phyloP scores from a whole-genome alignment of 1,140 invertebrate species.

The Aphelenchoides fujianensis region DNA sequence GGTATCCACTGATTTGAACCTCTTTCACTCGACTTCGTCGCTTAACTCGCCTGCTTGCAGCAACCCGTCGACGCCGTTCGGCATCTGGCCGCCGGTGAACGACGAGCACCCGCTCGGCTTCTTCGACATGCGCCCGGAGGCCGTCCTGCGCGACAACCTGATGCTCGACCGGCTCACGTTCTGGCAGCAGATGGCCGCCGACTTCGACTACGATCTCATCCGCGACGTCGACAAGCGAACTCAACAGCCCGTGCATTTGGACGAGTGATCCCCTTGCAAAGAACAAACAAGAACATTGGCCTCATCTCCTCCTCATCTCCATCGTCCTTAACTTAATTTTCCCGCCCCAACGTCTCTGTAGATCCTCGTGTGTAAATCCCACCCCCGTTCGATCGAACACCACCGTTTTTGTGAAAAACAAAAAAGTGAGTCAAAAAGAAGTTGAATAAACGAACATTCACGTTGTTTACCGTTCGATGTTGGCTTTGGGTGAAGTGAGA shows the following conservation, averaged over 20 bases:
- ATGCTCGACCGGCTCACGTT: conserved; percentile 34
- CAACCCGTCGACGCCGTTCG: conserved; percentile 28
- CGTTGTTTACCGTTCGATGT: too few relatives aligned
- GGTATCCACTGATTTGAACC: background rate
- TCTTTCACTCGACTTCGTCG: background rate
- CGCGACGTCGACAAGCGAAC: conserved; percentile 17
- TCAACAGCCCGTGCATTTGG: conserved; percentile 4
- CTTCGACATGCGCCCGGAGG: conserved; percentile 42
- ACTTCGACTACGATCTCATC: conserved; percentile 22
- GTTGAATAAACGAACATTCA: too few relatives aligned
- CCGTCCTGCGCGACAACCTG: conserved; percentile 37
- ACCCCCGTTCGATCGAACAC: too few relatives aligned
- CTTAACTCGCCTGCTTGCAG: conserved; percentile 18
- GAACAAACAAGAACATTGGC: too few relatives aligned
- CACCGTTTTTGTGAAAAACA: too few relatives aligned
- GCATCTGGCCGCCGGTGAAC: conserved; percentile 31
- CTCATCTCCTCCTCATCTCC: too few relatives aligned
- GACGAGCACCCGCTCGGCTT: conserved; percentile 39
- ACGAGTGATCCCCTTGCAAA: too few relatives aligned
- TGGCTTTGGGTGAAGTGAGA: too few relatives aligned
- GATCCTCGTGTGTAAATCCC: too few relatives aligned
- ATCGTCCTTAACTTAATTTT: too few relatives aligned
- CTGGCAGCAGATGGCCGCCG: conserved; percentile 19
- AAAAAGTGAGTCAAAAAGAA: too few relatives aligned
- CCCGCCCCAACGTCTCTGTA: too few relatives aligned